Evolutionary conservation across 2,113 vertebrate genomes (phyloP).

Genomic region (Zosterops lateralis): DNA sequence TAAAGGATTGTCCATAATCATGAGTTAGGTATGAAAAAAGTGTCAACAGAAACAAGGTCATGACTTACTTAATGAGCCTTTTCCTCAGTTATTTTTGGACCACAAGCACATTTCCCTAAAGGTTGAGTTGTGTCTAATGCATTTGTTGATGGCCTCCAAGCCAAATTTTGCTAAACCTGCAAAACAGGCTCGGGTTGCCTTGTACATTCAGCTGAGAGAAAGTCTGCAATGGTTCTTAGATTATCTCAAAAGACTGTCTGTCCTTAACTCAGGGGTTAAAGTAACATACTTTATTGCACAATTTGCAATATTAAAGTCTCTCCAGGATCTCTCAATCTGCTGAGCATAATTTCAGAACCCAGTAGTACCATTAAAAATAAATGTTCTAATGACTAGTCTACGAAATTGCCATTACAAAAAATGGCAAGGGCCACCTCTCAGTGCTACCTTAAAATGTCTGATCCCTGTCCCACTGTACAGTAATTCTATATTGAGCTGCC

Average conservation of each 20-base stretch:
- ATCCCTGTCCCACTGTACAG: not conserved
- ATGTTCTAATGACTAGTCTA: not conserved
- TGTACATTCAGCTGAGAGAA: not conserved
- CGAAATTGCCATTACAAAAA: not conserved
- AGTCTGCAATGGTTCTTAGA: not conserved
- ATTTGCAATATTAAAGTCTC: not conserved
- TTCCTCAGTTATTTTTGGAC: not conserved
- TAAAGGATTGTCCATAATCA: not conserved
- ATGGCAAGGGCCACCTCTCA: not conserved
- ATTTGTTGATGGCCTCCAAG: not conserved
- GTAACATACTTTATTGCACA: not conserved
- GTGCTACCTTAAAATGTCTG: not conserved
- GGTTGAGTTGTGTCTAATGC: not conserved
- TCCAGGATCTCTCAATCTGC: not conserved
- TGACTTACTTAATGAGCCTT: not conserved
- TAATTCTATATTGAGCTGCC: not conserved
- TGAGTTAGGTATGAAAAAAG: not conserved
- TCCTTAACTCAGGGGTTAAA: not conserved
- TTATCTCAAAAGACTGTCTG: not conserved
- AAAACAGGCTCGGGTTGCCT: not conserved
- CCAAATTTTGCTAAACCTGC: not conserved
- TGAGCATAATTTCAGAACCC: conserved; percentile 24
- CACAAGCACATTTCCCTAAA: not conserved
- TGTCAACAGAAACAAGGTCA: not conserved
- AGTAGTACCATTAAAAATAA: not conserved